Percentiles rank a stretch among this genome's conserved stretches.
Conservation (phyloP, 2,797 vertebrate species). For the Amblyraja radiata region DNA sequence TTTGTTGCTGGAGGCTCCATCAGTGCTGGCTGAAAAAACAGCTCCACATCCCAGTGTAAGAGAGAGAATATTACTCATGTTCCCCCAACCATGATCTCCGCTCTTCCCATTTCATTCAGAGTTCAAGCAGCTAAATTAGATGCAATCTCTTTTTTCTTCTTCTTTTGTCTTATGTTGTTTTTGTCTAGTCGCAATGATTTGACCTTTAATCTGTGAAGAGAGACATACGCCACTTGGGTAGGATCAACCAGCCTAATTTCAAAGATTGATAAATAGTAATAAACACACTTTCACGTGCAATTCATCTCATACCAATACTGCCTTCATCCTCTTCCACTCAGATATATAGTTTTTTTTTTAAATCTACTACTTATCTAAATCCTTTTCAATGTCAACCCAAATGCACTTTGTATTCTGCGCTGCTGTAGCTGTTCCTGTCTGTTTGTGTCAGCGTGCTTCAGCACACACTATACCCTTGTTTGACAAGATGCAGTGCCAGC, state of each 20-base stretch:
- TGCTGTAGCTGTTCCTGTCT: conserved; percentile 55
- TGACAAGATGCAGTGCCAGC: conserved; percentile 61
- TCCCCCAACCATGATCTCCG: conserved; percentile 8
- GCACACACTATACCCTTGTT: conserved; percentile 51
- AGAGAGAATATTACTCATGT: conserved; percentile 32
- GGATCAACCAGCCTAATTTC: conserved; percentile 57
- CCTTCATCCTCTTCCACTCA: conserved; percentile 52
- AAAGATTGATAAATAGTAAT: conserved; percentile 64
- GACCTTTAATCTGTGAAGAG: conserved; percentile 61
- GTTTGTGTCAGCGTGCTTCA: conserved; percentile 50
- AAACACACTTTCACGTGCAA: conserved; percentile 58
- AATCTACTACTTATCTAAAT: conserved; percentile 67
- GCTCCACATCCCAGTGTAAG: conserved; percentile 39
- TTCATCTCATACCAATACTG: conserved; percentile 59
- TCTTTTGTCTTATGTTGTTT: conserved; percentile 1
- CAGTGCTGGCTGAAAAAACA: conserved; percentile 42
- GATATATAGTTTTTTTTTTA: conserved; percentile 49
- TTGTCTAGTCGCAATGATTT: conserved; percentile 42
- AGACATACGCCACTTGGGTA: conserved; percentile 52
- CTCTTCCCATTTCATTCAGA: neutral
- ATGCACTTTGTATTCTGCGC: conserved; percentile 59
- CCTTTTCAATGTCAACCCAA: conserved; percentile 61
- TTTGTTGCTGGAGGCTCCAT: conserved; percentile 43
- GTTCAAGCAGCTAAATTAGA: conserved; percentile 35
- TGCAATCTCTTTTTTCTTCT: neutral